phyloP scores from a whole-genome alignment of 2,888 invertebrate species.

The Lysandra coridon region DNA sequence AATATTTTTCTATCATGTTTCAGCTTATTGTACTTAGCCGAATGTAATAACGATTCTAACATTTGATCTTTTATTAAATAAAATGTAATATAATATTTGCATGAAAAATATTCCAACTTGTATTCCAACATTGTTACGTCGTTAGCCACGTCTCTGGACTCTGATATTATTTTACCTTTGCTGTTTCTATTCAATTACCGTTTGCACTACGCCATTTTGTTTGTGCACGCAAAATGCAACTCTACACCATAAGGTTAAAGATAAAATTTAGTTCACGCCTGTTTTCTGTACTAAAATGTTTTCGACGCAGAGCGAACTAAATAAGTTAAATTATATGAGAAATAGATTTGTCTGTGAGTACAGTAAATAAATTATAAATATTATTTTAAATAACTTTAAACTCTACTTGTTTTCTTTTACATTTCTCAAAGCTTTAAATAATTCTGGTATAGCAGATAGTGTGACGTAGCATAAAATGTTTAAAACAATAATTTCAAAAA shows the following conservation, averaged over 20 bases:
- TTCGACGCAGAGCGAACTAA: neutral
- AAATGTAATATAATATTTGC: neutral
- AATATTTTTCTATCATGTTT: no score
- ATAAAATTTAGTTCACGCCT: neutral
- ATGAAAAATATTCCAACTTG: conserved; percentile 3
- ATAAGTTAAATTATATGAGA: neutral
- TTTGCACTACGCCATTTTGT: conserved; percentile 11
- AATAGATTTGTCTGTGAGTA: neutral
- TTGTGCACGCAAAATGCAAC: neutral
- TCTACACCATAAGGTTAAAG: neutral
- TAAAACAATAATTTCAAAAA: no score
- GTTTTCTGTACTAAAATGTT: neutral
- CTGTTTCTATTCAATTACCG: conserved; percentile 13
- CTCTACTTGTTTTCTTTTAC: neutral
- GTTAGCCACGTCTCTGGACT: conserved; percentile 7
- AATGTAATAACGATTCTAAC: neutral
- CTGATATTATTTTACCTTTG: conserved; percentile 10
- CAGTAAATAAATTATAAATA: neutral
- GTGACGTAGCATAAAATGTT: no score
- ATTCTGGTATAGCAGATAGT: no score
- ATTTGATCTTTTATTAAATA: neutral
- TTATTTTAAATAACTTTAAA: neutral
- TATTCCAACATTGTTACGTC: neutral
- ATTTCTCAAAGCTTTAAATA: no score
- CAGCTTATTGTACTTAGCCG: no score